phyloP scores from a whole-genome alignment of 2,888 invertebrate genomes.

The Caenorhabditis sinica region DNA sequence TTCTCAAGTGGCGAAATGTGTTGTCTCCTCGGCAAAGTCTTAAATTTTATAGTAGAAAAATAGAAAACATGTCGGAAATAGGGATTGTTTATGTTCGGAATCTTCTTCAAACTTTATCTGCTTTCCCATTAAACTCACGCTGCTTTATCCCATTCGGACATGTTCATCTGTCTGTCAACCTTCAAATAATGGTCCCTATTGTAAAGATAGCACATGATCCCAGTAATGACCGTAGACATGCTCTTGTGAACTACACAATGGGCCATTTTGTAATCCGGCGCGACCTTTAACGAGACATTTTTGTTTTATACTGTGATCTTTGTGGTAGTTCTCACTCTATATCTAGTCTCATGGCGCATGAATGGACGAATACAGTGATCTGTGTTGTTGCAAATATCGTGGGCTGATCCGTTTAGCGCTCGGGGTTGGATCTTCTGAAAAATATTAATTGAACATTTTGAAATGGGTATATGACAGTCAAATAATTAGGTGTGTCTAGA shows the following conservation, averaged over 20 bases:
- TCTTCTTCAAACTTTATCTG: not conserved
- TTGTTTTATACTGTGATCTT: constrained; percentile 19
- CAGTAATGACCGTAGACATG: constrained; percentile 79
- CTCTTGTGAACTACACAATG: constrained; percentile 79
- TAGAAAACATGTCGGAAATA: not conserved
- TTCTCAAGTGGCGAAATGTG: constrained; percentile 62
- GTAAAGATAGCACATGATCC: constrained; percentile 76
- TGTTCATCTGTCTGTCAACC: constrained; percentile 52
- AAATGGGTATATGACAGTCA: not conserved
- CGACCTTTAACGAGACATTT: constrained; percentile 61
- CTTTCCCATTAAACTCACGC: constrained; percentile 54
- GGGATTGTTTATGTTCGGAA: not conserved
- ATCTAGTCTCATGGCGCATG: constrained; percentile 72
- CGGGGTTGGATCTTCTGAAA: constrained; percentile 67
- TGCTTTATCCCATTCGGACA: constrained; percentile 65
- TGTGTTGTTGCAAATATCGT: constrained; percentile 68
- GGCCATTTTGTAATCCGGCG: constrained; percentile 74
- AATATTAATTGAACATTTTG: no score
- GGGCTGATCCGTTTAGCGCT: constrained; percentile 54
- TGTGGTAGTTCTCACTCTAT: constrained; percentile 60
- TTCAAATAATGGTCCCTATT: constrained; percentile 66
- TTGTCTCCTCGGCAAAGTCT: constrained; percentile 77
- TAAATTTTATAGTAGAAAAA: constrained; percentile 23
- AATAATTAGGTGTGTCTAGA: no score
- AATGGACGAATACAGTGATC: constrained; percentile 68